Percentiles rank a stretch among this genome's conserved stretches.
Conservation (phyloP, 2,797 vertebrate species). For the Amblyraja radiata region DNA sequence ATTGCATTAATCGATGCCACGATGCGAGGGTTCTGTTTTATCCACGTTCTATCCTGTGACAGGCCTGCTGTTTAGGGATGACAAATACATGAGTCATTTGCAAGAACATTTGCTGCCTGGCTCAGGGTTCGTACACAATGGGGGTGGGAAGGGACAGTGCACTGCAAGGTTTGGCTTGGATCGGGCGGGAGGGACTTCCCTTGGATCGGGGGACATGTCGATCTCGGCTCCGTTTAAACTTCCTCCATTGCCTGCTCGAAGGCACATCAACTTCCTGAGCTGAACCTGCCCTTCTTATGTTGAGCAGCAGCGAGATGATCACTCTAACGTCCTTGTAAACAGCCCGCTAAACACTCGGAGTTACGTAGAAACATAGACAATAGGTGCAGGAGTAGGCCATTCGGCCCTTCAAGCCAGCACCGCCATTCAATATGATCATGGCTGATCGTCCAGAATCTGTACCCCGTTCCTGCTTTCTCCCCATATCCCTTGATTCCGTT, state of each 20-base stretch:
- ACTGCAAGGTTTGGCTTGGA: conserved; percentile 20
- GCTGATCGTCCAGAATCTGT: no score
- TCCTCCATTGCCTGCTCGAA: not conserved
- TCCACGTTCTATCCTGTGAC: not conserved
- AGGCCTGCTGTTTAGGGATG: not conserved
- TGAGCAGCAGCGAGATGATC: not conserved
- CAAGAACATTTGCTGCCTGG: not conserved
- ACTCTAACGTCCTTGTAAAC: not conserved
- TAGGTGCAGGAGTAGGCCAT: no score
- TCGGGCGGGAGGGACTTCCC: not conserved
- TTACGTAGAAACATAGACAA: no score
- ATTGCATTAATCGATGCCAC: not conserved
- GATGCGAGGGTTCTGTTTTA: not conserved
- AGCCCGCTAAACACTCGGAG: not conserved
- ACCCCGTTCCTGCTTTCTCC: no score
- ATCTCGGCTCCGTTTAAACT: not conserved
- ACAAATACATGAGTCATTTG: conserved; percentile 5
- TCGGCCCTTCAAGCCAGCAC: no score
- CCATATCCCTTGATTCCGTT: no score
- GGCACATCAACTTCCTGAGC: conserved; percentile 8
- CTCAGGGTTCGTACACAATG: not conserved
- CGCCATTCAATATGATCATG: no score
- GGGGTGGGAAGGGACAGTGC: not conserved
- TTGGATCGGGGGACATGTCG: not conserved
- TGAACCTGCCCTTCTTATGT: not conserved